phyloP scores from a whole-genome alignment of 2,888 invertebrate genomes.

The Cosmia trapezina region DNA sequence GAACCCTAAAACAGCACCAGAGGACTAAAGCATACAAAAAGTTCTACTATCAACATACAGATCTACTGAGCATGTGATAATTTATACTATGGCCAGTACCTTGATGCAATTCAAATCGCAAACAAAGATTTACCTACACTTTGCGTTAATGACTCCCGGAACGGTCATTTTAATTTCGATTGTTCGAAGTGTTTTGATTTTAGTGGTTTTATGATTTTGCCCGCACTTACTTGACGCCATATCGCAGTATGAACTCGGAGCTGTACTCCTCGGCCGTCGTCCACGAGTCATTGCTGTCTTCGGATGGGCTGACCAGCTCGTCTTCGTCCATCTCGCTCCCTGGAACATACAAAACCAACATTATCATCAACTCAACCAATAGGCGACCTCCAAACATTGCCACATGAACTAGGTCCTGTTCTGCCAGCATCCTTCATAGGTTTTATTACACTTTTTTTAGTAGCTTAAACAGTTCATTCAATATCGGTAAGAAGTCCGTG shows the following conservation, averaged over 20 bases:
- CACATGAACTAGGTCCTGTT: no score
- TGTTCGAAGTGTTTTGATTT: not conserved
- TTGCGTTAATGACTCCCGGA: not conserved
- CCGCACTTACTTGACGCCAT: slow-evolving; percentile 90
- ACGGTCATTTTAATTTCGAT: not conserved
- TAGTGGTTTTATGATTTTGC: not conserved
- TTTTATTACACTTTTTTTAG: not conserved
- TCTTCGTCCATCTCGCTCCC: slow-evolving; percentile 94
- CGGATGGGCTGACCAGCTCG: slow-evolving; percentile 93
- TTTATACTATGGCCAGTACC: not conserved
- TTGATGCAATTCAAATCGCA: not conserved
- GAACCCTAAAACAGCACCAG: slow-evolving; percentile 1
- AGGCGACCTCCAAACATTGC: not conserved
- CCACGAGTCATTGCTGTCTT: slow-evolving; percentile 96
- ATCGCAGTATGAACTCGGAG: slow-evolving; percentile 94
- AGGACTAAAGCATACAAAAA: no score
- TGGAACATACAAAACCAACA: slow-evolving; percentile 72
- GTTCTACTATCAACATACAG: no score
- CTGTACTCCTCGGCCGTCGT: slow-evolving; percentile 94
- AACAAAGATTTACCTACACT: not conserved
- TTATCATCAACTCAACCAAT: not conserved
- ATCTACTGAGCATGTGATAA: not conserved
- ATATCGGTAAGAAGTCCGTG: not conserved
- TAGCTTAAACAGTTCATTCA: not conserved
- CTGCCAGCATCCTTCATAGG: not conserved